These are phyloP conservation scores for Mormyrus proboscirostris DNA, from an alignment of 2,797 vertebrate genomes.

Conservation along the genomic window DNA sequence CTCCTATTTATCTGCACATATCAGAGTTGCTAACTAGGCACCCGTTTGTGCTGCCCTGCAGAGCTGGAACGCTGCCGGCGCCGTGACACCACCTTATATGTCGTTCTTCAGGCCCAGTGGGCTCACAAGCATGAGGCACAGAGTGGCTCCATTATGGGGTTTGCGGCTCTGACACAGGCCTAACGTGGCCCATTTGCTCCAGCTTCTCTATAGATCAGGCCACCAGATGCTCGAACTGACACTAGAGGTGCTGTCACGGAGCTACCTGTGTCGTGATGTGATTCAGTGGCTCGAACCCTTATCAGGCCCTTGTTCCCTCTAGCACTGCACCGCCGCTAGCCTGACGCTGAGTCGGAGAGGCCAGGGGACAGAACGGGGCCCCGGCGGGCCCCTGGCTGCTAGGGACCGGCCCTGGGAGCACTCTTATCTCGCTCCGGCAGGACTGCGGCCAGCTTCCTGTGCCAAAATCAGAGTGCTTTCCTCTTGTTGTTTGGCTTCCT, in stretches of 20 bases:
- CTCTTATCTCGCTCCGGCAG: slow-evolving; percentile 98
- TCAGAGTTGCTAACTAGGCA: not conserved
- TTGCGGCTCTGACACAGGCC: not conserved
- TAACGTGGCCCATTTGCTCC: not conserved
- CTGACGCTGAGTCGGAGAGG: slow-evolving; percentile 64
- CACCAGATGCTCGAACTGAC: not conserved
- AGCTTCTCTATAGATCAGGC: not conserved
- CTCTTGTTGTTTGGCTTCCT: slow-evolving; percentile 99
- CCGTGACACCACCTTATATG: slow-evolving; percentile 20
- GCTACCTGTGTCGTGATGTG: slow-evolving; percentile 23
- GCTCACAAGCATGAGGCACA: not conserved
- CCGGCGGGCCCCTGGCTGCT: slow-evolving; percentile 74
- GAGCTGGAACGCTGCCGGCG: not conserved
- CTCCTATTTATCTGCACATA: not conserved
- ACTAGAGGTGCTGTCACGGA: slow-evolving; percentile 12
- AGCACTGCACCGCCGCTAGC: slow-evolving; percentile 73
- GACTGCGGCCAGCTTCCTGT: slow-evolving; percentile 97
- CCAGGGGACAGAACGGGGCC: slow-evolving; percentile 68
- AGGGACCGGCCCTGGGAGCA: slow-evolving; percentile 91
- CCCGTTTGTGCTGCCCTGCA: not conserved
- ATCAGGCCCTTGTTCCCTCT: slow-evolving; percentile 71
- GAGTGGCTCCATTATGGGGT: not conserved
- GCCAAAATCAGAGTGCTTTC: slow-evolving; percentile 98
- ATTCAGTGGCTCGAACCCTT: slow-evolving; percentile 59
- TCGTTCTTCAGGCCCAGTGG: not conserved